Evolutionary conservation across 2,888 invertebrate species (phyloP).

Genomic region (Drosophila ustulata): DNA sequence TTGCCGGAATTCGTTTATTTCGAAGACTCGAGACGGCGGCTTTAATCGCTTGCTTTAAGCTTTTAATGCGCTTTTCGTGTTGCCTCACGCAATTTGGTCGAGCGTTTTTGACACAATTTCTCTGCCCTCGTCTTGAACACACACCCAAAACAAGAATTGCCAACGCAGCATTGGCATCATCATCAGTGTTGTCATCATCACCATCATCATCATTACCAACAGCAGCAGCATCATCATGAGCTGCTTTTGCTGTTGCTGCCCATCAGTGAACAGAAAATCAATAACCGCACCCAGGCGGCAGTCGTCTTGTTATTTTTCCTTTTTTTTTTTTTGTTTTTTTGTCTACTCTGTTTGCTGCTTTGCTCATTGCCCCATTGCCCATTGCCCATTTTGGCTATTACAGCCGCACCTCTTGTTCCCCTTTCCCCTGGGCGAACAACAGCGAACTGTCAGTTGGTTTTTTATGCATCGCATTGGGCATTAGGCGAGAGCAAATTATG

Average conservation of each 20-base stretch:
- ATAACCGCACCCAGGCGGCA: conserved; percentile 73
- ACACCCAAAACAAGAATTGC: conserved; percentile 41
- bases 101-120: conserved; percentile 53
- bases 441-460: conserved; percentile 36
- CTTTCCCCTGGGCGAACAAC: neutral
- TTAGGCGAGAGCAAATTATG: conserved; percentile 57
- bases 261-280: conserved; percentile 71
- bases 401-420: conserved; percentile 9
- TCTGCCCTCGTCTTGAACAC: conserved; percentile 11
- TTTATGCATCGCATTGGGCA: conserved; percentile 43
- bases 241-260: conserved; percentile 44
- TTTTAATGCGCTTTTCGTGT: conserved; percentile 65
- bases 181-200: conserved; percentile 37
- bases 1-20: neutral
- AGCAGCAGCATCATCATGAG: conserved; percentile 19
- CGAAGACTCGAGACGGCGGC: conserved; percentile 32
- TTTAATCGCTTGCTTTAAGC: conserved; percentile 58
- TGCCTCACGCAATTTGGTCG: conserved; percentile 39
- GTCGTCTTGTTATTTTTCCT: conserved; percentile 19
- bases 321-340: conserved; percentile 8
- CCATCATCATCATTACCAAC: conserved; percentile 30
- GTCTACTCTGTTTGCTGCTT: conserved; percentile 8
- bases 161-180: conserved; percentile 64
- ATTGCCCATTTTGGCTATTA: conserved; percentile 38
- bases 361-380: conserved; percentile 40